phyloP scores from a whole-genome alignment of 2,797 vertebrate genomes.

The Scolopax rusticola region DNA sequence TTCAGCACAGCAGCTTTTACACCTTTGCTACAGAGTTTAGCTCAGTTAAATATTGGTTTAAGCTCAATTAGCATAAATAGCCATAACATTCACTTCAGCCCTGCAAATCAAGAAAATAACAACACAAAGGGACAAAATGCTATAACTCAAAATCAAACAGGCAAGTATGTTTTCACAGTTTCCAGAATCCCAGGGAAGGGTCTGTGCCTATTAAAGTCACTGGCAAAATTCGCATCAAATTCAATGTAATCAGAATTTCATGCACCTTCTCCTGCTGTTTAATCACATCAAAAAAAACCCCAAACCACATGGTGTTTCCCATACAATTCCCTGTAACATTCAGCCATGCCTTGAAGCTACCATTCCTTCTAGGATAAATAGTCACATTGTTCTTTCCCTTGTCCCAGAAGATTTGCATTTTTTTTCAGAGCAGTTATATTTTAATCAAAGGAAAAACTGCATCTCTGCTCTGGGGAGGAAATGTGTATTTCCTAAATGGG shows the following conservation, averaged over 20 bases:
- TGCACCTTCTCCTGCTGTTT: neutral
- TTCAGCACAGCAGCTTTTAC: neutral
- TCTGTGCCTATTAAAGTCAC: neutral
- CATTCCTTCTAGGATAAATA: neutral
- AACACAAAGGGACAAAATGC: neutral
- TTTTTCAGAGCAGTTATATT: neutral
- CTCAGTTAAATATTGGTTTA: conserved; percentile 2
- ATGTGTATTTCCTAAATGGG: neutral
- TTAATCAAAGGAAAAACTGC: neutral
- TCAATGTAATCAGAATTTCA: neutral
- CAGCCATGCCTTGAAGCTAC: neutral
- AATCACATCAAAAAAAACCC: neutral
- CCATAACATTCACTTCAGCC: neutral
- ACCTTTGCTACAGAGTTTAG: neutral
- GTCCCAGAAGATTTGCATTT: neutral
- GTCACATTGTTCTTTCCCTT: neutral
- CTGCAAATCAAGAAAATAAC: conserved; percentile 17
- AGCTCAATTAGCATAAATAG: conserved; percentile 5
- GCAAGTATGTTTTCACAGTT: neutral
- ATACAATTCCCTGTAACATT: neutral
- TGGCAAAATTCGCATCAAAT: conserved; percentile 5
- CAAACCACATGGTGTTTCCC: neutral
- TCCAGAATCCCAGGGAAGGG: neutral
- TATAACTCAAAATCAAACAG: neutral
- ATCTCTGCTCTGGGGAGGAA: neutral